A percentile compares a stretch with the other conserved stretches of the same genome.
Conservation (phyloP, 2,113 vertebrate genomes). For the Balaenoptera acutorostrata region DNA sequence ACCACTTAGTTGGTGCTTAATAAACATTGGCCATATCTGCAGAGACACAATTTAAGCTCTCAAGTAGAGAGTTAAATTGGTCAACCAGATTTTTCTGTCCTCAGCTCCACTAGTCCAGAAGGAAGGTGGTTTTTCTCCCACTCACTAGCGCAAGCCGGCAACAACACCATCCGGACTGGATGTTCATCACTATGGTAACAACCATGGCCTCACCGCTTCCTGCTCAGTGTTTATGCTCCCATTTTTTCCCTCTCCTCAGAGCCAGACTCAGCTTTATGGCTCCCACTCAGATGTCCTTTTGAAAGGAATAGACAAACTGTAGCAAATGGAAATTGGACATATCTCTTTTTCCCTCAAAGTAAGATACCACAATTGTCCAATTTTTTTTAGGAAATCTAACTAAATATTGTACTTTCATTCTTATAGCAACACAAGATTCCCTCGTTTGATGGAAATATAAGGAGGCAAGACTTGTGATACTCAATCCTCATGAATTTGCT, state of each 20-base stretch:
- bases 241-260: constrained; percentile 46
- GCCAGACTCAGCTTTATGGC: constrained; percentile 31
- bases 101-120: neutral
- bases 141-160: neutral
- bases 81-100: constrained; percentile 10
- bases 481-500: neutral
- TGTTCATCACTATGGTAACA: constrained; percentile 72
- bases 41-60: neutral
- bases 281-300: constrained; percentile 59
- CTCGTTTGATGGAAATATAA: neutral
- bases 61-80: neutral
- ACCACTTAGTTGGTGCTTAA: neutral
- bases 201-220: neutral
- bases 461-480: neutral
- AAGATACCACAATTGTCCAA: neutral
- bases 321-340: constrained; percentile 48
- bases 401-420: neutral
- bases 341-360: constrained; percentile 23
- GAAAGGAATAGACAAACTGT: constrained; percentile 59
- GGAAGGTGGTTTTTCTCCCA: constrained; percentile 38
- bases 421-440: neutral
- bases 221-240: constrained; percentile 36
- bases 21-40: neutral
- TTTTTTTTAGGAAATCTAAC: neutral
- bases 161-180: neutral